phyloP scores from a whole-genome alignment of 2,797 vertebrate species.

The Myiothlypis chrysogaster region DNA sequence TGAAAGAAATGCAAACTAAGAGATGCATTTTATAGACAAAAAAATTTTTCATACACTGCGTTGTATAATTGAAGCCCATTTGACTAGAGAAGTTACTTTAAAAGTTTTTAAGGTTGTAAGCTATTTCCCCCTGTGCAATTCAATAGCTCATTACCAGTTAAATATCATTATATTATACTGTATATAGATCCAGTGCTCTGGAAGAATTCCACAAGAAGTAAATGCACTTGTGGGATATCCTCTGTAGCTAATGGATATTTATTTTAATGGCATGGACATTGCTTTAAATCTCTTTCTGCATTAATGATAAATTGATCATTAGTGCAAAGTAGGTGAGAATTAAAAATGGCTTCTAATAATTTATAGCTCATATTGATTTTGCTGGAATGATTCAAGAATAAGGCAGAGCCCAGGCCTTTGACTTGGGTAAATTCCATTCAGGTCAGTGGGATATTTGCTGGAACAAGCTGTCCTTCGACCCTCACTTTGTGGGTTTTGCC shows the following conservation, averaged over 20 bases:
- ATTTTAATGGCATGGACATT: neutral
- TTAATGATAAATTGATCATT: slow-evolving; percentile 33
- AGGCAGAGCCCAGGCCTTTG: neutral
- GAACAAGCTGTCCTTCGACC: neutral
- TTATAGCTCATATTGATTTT: slow-evolving; percentile 20
- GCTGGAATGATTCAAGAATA: neutral
- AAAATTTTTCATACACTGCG: neutral
- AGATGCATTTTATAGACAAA: neutral
- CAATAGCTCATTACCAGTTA: slow-evolving; percentile 17
- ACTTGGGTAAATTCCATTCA: neutral
- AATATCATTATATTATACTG: neutral
- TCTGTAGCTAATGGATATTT: neutral
- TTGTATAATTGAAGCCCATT: neutral
- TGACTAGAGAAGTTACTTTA: neutral
- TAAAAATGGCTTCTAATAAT: slow-evolving; percentile 8
- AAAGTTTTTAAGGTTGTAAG: slow-evolving; percentile 22
- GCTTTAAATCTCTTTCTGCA: slow-evolving; percentile 1
- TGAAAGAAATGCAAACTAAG: neutral
- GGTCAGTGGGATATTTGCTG: neutral
- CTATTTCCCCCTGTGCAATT: neutral
- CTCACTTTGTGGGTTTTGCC: neutral
- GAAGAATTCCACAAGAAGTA: neutral
- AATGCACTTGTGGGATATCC: neutral
- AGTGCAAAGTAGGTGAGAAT: neutral
- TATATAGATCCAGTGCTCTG: neutral